Percentiles rank a stretch among this genome's conserved stretches.
These are phyloP conservation scores for Leucophora obtusa DNA, from an alignment of 2,888 invertebrate genomes.

Conservation along the genomic window DNA sequence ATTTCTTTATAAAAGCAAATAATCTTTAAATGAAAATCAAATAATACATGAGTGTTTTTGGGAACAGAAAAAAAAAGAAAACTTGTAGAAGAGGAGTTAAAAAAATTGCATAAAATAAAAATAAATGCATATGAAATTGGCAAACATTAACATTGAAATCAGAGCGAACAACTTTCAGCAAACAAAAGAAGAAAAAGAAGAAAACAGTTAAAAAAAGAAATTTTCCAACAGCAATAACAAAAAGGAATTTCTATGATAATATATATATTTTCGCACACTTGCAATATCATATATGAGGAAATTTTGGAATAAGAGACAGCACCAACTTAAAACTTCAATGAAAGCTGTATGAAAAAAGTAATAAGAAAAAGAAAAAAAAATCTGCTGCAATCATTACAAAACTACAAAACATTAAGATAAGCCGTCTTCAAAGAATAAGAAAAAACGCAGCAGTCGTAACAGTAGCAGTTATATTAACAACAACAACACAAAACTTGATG, in stretches of 20 bases:
- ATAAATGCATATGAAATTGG: conserved; percentile 52
- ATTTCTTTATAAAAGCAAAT: conserved; percentile 23
- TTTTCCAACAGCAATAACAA: conserved; percentile 22
- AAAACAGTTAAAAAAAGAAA: conserved; percentile 25
- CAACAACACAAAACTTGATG: conserved; percentile 54
- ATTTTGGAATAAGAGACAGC: not conserved
- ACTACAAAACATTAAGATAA: conserved; percentile 57
- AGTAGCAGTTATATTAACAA: no score
- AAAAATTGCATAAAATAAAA: conserved; percentile 32
- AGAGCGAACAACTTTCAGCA: conserved; percentile 15
- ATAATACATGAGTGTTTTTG: conserved; percentile 59
- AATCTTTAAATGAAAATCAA: conserved; percentile 57
- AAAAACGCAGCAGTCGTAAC: conserved; percentile 1
- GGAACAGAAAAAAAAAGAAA: conserved; percentile 55
- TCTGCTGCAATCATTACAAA: conserved; percentile 43
- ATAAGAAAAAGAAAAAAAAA: conserved; percentile 27
- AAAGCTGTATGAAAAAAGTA: conserved; percentile 28
- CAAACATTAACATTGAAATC: conserved; percentile 38
- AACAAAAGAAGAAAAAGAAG: not conserved
- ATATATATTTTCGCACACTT: conserved; percentile 9
- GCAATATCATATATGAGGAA: not conserved
- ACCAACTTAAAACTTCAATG: conserved; percentile 26
- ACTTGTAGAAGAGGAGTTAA: not conserved
- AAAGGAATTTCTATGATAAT: conserved; percentile 33
- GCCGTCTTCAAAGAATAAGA: conserved; percentile 33